A percentile compares a stretch with the other conserved stretches of the same genome.
Conservation (phyloP, 2,113 vertebrate species). For the Microcebus lehilahytsara region DNA sequence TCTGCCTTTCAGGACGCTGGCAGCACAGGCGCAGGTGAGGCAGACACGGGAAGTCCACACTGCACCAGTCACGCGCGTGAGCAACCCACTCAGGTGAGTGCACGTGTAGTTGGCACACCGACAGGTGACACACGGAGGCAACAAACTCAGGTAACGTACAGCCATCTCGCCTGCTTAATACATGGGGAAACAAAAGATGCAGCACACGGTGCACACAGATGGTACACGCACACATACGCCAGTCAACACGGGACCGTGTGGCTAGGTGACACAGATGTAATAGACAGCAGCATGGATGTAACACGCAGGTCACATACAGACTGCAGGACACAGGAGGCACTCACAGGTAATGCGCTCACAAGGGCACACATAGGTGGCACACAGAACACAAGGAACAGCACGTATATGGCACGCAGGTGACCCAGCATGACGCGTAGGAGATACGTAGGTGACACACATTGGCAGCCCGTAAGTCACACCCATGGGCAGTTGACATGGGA, state of each 20-base stretch:
- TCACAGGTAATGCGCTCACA: not conserved
- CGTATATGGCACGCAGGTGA: not conserved
- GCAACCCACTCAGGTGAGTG: not conserved
- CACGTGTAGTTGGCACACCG: not conserved
- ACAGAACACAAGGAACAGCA: too few species aligned
- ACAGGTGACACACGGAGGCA: not conserved
- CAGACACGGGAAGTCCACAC: not conserved
- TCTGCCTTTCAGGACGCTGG: not conserved
- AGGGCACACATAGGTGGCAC: not conserved
- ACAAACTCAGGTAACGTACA: not conserved
- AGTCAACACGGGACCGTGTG: too few species aligned
- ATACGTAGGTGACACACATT: not conserved
- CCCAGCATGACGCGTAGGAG: too few species aligned
- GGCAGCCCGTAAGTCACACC: not conserved
- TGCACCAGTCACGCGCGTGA: too few species aligned
- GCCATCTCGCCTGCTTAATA: not conserved
- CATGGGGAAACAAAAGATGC: not conserved
- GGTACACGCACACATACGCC: too few species aligned
- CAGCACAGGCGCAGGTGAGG: not conserved
- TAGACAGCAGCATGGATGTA: not conserved
- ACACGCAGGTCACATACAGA: too few species aligned
- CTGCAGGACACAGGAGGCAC: not conserved
- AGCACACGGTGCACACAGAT: not conserved
- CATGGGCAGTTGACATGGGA: too few species aligned
- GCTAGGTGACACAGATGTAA: not conserved